Evolutionary conservation across 2,797 vertebrate species (phyloP).

Genomic region (Pyrocephalus nanus): DNA sequence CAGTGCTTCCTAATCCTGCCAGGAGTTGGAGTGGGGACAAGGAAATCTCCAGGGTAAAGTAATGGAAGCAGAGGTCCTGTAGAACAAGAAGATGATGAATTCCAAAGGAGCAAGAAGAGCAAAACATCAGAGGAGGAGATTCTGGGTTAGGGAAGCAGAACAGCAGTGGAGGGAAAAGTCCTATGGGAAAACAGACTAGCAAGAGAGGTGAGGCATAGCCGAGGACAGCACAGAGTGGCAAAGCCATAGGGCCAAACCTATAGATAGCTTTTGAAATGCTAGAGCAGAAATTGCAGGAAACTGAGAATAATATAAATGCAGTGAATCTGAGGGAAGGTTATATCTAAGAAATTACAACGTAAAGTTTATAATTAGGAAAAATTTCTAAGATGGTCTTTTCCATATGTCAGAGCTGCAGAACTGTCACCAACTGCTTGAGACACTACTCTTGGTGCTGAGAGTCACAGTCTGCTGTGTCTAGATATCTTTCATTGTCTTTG

Average conservation of each 20-base stretch:
- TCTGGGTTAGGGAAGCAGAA: constrained; percentile 47
- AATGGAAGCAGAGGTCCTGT: constrained; percentile 46
- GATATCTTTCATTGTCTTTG: background rate
- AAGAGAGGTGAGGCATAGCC: constrained; percentile 32
- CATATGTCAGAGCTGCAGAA: background rate
- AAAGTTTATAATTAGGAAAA: background rate
- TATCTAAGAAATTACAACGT: background rate
- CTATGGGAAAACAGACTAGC: background rate
- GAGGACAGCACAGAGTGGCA: background rate
- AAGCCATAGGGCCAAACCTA: background rate
- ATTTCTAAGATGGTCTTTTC: background rate
- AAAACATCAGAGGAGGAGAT: constrained; percentile 32
- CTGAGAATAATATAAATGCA: background rate
- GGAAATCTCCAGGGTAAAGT: constrained; percentile 23
- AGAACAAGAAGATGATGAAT: constrained; percentile 53
- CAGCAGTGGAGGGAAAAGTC: background rate
- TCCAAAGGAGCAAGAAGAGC: constrained; percentile 37
- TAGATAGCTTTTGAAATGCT: background rate
- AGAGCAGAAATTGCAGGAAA: background rate
- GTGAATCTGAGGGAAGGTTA: background rate
- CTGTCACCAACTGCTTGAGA: background rate
- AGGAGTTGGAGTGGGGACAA: constrained; percentile 2
- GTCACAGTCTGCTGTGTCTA: background rate
- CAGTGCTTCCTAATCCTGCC: constrained; percentile 23
- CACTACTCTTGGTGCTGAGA: background rate